Evolutionary conservation across 1,140 invertebrate genomes (phyloP).

Genomic region (Neuroterus valhalla): DNA sequence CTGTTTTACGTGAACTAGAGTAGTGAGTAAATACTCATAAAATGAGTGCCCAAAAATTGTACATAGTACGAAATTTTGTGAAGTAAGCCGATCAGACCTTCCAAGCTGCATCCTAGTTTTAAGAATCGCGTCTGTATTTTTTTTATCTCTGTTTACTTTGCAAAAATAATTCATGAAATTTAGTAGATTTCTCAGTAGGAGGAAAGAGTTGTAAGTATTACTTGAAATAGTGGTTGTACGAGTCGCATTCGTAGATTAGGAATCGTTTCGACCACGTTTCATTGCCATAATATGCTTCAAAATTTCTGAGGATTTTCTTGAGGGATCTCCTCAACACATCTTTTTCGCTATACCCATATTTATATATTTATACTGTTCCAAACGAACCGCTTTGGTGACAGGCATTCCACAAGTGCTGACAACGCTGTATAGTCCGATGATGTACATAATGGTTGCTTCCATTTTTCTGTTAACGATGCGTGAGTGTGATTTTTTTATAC

Average conservation of each 20-base stretch:
- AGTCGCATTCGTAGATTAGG: neutral
- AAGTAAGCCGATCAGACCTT: conserved; percentile 2
- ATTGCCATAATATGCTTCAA: neutral
- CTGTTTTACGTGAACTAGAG: no score
- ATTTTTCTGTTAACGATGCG: conserved; percentile 43
- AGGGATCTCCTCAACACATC: conserved; percentile 33
- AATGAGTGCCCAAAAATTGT: conserved; percentile 2
- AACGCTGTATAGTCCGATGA: conserved; percentile 53
- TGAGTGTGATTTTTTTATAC: conserved; percentile 37
- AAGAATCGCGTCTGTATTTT: neutral
- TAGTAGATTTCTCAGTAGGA: neutral
- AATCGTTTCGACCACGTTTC: conserved; percentile 4
- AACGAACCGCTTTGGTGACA: conserved; percentile 49
- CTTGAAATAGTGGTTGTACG: neutral
- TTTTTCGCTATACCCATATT: conserved; percentile 28
- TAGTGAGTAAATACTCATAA: neutral
- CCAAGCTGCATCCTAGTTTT: conserved; percentile 10
- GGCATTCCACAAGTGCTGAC: conserved; percentile 63
- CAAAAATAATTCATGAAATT: neutral
- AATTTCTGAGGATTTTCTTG: neutral
- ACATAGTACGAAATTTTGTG: conserved; percentile 17
- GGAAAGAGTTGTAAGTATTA: conserved; percentile 11
- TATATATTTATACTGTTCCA: conserved; percentile 29
- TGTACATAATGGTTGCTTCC: conserved; percentile 56
- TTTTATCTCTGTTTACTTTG: neutral